Percentiles rank a stretch among this genome's conserved stretches.
Conservation (phyloP, 2,113 vertebrate genomes). For the Rostratula benghalensis region DNA sequence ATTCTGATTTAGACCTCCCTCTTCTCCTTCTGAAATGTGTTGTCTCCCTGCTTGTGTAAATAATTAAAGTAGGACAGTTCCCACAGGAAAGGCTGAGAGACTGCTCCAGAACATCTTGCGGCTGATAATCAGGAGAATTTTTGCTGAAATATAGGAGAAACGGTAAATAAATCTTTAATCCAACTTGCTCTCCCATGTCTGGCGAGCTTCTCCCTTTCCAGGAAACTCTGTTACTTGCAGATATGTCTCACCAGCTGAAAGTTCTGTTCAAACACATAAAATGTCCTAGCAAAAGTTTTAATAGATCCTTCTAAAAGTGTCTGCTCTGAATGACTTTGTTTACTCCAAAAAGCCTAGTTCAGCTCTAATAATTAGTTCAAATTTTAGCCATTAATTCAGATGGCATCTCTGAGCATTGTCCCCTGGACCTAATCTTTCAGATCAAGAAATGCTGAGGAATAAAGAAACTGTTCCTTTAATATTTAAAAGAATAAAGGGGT, state of each 20-base stretch:
- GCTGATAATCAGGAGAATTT: background rate
- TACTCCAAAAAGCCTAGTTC: background rate
- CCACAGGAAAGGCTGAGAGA: background rate
- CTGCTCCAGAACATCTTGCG: background rate
- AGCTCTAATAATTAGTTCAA: background rate
- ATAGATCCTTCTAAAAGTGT: background rate
- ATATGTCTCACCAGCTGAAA: background rate
- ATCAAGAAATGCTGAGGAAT: background rate
- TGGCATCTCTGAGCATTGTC: background rate
- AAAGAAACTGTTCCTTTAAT: background rate
- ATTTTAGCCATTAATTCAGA: background rate
- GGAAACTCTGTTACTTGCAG: background rate
- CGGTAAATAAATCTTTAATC: background rate
- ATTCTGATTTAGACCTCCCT: background rate
- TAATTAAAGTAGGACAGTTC: background rate
- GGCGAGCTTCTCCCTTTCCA: background rate
- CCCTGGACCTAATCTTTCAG: background rate
- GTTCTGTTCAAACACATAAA: background rate
- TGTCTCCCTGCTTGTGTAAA: background rate
- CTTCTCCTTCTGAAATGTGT: background rate
- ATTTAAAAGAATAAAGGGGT: background rate
- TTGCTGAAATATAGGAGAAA: background rate
- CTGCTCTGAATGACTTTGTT: background rate
- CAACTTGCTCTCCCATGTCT: background rate
- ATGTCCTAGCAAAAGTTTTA: background rate